These are phyloP conservation scores for Diadophis punctatus DNA, from an alignment of 2,113 vertebrate genomes.

Conservation along the genomic window DNA sequence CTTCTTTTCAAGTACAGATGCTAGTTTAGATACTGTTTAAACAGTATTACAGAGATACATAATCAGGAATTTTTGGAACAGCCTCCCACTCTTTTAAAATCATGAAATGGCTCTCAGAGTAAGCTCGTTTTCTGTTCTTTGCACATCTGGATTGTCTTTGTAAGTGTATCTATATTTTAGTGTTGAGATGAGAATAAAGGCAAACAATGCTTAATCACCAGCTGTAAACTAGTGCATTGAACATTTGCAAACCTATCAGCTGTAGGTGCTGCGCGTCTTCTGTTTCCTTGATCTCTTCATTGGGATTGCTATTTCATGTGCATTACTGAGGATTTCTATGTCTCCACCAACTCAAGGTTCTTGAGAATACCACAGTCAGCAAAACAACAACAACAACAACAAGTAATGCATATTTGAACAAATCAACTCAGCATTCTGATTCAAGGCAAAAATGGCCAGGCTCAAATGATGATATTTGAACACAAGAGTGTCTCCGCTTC, in stretches of 20 bases:
- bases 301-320: neutral
- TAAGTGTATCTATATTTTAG: neutral
- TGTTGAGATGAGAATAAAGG: neutral
- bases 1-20: constrained; percentile 6
- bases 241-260: neutral
- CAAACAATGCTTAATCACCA: neutral
- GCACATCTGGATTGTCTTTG: neutral
- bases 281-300: neutral
- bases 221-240: neutral
- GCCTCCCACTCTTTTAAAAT: constrained; percentile 12
- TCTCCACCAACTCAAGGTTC: neutral
- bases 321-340: neutral
- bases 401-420: neutral
- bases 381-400: neutral
- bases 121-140: neutral
- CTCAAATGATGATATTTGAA: neutral
- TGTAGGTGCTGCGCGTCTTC: neutral
- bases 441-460: neutral
- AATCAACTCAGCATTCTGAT: neutral
- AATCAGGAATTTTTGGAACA: neutral
- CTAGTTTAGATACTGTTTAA: neutral
- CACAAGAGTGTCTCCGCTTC: no score
- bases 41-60: constrained; percentile 3
- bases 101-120: neutral
- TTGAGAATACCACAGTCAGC: neutral